Percentiles rank a stretch among this genome's conserved stretches.
These are phyloP conservation scores for Mizuhopecten yessoensis DNA, from an alignment of 1,140 invertebrate species.

Conservation along the genomic window DNA sequence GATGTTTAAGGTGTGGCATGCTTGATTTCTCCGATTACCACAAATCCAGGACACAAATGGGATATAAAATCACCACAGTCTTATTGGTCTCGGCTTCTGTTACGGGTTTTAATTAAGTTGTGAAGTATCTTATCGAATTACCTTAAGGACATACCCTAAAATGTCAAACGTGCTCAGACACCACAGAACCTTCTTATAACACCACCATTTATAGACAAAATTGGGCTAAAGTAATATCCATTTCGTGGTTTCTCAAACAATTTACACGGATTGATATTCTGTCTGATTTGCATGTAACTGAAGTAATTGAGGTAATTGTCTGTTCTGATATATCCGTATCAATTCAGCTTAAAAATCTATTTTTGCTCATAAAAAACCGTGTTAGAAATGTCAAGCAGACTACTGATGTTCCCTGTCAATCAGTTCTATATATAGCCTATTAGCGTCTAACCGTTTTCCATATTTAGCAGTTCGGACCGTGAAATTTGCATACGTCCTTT, in stretches of 20 bases:
- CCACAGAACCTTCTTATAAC: background rate
- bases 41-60: background rate
- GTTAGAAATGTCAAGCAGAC: background rate
- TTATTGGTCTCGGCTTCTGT: background rate
- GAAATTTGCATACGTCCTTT: background rate
- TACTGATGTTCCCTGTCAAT: background rate
- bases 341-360: background rate
- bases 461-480: background rate
- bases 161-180: constrained; percentile 23
- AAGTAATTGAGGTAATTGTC: background rate
- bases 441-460: background rate
- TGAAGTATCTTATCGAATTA: constrained; percentile 8
- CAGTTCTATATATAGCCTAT: background rate
- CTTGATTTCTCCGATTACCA: background rate
- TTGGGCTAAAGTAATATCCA: background rate
- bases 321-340: background rate
- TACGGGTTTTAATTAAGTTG: background rate
- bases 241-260: background rate
- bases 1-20: background rate
- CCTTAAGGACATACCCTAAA: background rate
- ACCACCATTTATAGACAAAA: background rate
- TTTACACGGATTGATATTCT: background rate
- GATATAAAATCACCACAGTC: background rate
- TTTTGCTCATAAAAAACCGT: background rate
- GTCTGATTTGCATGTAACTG: background rate